A percentile compares a stretch with the other conserved stretches of the same genome.
Conservation (phyloP, 2,888 invertebrate genomes). For the Amorpha juglandis region DNA sequence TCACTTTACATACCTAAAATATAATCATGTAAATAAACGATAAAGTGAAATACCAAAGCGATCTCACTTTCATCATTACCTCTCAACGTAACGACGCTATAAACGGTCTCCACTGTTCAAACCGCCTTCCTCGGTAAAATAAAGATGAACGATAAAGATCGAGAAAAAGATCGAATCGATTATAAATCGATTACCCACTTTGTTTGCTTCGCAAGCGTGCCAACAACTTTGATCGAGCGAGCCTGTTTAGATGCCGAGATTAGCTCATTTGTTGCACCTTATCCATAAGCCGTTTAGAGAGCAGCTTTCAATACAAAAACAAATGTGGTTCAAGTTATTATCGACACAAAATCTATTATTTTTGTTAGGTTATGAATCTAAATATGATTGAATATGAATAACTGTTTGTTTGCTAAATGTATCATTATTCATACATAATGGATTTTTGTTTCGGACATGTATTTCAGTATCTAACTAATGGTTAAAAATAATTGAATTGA, state of each 20-base stretch:
- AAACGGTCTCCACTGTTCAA: conserved; percentile 1
- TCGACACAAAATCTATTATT: conserved; percentile 13
- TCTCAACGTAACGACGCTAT: neutral
- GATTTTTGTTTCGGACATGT: neutral
- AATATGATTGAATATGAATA: conserved; percentile 5
- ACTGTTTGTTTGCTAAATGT: neutral
- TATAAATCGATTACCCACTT: conserved; percentile 17
- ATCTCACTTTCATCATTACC: neutral
- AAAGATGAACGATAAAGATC: conserved; percentile 11
- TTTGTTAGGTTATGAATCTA: conserved; percentile 1
- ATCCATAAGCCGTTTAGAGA: neutral
- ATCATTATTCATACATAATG: neutral
- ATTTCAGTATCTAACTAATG: neutral
- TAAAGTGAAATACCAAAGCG: neutral
- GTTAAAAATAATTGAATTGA: neutral
- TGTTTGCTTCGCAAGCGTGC: conserved; percentile 9
- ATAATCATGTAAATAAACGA: neutral
- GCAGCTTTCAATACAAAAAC: conserved; percentile 8
- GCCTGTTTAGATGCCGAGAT: conserved; percentile 16
- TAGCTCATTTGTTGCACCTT: neutral
- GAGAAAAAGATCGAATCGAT: conserved; percentile 18
- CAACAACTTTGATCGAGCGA: conserved; percentile 26
- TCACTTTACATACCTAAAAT: no score
- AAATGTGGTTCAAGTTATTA: neutral
- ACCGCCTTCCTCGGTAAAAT: conserved; percentile 5